Evolutionary conservation across 37 sponge, comb jelly and placozoan genomes (phyloP), one percentile per base, ranked within the genome.

Genomic region (Halisarca cf. caerulea): DNA sequence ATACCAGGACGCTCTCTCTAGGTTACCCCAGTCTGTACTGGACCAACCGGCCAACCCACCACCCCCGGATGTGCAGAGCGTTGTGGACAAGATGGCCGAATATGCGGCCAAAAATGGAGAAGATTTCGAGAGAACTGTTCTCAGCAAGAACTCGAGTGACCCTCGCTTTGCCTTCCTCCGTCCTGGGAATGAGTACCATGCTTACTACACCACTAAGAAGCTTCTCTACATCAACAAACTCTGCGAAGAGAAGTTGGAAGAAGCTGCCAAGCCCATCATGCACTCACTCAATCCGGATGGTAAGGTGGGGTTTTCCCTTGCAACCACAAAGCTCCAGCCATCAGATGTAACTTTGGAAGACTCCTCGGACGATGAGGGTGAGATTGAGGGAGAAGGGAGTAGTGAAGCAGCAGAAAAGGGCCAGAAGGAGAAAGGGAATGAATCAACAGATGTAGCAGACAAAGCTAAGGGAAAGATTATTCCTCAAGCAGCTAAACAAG

Each of bases 81-180:
- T 96, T 43, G 78, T 96, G 28, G 94, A 93, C 86, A 96, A 93
- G 70, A 88, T 95, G 66, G 96, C 96, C 6, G 92, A 91, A 68
- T 96, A 96, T 84, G 94, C 91, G 8, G 96, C 92, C 20, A 90
- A 88, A 36, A 93, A 96, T 64, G 87, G 92, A 1, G 85, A 86
- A 6, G 84, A 44, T 0, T 96, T 96, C 69, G 92, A 96, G 71
- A 79, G 70, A 66, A 93, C 94, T 0, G 88, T 91, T 27, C 23
- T 90, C 18, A 85, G 84, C 36, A 89, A 84, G 66, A 88, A 90
- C 59, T 27, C 54, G n/a, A 84, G 81, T 1, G 94, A 97, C 78
- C 87, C 91, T 55, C 69, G 89, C 5, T 95, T 95, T 42, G 78
- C 64, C 23, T 97, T 97, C 61, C 83, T 97, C 44, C 82, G 87